phyloP scores from a whole-genome alignment of 2,888 invertebrate species.

The Eupithecia vulgata region DNA sequence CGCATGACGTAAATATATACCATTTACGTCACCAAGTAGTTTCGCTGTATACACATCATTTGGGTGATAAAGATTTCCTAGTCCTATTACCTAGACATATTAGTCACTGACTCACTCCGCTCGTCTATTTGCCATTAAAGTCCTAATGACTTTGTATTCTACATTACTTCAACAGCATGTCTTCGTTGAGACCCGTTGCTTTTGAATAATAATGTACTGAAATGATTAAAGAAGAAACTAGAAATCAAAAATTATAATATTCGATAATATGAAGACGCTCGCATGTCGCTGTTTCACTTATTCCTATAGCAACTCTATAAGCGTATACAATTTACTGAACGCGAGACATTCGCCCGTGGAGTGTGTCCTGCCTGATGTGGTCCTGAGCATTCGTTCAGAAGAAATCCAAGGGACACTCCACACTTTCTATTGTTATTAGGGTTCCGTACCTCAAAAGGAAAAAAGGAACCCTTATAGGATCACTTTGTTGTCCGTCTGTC shows the following conservation, averaged over 20 bases:
- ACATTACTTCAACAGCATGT: slow-evolving; percentile 3
- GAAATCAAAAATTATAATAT: neutral
- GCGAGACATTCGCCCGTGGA: too few species aligned
- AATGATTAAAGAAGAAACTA: neutral
- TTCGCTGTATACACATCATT: neutral
- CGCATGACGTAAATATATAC: too few species aligned
- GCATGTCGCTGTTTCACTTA: too few species aligned
- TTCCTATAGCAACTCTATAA: neutral
- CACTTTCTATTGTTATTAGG: too few species aligned
- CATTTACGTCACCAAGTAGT: neutral
- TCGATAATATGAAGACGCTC: too few species aligned
- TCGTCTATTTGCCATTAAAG: neutral
- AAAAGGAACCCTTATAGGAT: too few species aligned
- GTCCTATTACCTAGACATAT: neutral
- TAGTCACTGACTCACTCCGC: neutral
- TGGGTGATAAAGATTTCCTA: neutral
- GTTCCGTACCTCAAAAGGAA: too few species aligned
- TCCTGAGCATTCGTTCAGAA: too few species aligned
- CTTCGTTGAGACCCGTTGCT: neutral
- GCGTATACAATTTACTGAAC: too few species aligned
- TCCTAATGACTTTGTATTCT: neutral
- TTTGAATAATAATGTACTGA: neutral
- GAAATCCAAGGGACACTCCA: too few species aligned
- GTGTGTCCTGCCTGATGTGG: too few species aligned
- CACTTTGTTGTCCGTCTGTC: too few species aligned